These are phyloP conservation scores for Salvelinus namaycush DNA, from an alignment of 2,113 vertebrate species.

Conservation along the genomic window DNA sequence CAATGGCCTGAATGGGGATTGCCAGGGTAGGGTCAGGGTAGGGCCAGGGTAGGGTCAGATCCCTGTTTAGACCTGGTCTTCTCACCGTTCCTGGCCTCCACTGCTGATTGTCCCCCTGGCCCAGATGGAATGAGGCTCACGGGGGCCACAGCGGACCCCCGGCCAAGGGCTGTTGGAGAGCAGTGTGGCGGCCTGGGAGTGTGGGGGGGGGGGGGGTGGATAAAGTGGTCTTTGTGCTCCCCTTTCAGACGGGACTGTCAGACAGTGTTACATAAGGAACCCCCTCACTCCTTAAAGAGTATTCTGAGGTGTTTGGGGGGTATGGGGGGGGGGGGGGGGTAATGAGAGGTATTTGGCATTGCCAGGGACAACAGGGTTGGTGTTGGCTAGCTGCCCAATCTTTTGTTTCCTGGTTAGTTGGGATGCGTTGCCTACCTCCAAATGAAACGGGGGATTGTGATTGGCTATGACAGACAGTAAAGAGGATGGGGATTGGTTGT, in stretches of 20 bases:
- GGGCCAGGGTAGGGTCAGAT: not conserved
- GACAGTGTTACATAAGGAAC: conserved; percentile 45
- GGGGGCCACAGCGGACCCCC: not conserved
- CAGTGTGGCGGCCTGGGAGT: not conserved
- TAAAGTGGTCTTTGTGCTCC: conserved; percentile 51
- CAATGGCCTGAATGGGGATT: not conserved
- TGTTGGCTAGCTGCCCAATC: conserved; percentile 42
- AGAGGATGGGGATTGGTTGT: conserved; percentile 52
- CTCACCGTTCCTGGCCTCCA: not conserved
- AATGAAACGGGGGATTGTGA: conserved; percentile 27
- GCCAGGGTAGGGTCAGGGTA: not conserved
- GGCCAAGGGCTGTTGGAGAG: conserved; percentile 17
- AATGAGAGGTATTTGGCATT: conserved; percentile 35
- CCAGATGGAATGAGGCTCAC: conserved; percentile 8
- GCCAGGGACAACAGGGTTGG: conserved; percentile 38
- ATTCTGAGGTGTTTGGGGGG: not conserved
- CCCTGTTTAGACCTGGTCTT: conserved; percentile 8
- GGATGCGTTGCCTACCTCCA: conserved; percentile 27
- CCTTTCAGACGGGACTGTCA: conserved; percentile 33
- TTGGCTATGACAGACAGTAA: conserved; percentile 55
- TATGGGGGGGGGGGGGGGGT: conserved; percentile 29
- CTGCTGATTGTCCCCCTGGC: conserved; percentile 21
- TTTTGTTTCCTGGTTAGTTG: conserved; percentile 55
- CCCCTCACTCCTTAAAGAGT: conserved; percentile 17
- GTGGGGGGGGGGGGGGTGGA: conserved; percentile 11